phyloP scores from a whole-genome alignment of 2,797 vertebrate species.

The Oreortyx pictus region DNA sequence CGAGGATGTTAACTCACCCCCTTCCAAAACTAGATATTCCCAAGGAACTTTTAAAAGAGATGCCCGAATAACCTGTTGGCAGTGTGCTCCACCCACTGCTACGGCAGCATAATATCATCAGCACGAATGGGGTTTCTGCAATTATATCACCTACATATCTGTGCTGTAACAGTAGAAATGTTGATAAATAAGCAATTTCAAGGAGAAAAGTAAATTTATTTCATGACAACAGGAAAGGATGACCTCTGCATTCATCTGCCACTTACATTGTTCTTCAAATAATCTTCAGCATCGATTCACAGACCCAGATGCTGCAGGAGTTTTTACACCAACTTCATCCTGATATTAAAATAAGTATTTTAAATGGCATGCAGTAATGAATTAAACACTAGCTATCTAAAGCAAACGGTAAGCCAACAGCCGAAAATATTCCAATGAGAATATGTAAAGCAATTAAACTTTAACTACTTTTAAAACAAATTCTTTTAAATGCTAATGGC shows the following conservation, averaged over 20 bases:
- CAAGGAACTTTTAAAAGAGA: neutral
- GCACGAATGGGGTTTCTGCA: neutral
- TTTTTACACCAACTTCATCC: constrained; percentile 41
- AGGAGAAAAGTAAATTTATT: neutral
- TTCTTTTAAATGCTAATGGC: constrained; percentile 83
- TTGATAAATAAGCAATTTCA: neutral
- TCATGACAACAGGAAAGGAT: neutral
- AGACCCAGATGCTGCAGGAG: neutral
- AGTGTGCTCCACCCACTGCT: neutral
- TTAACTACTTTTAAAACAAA: constrained; percentile 77
- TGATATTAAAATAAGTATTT: constrained; percentile 49
- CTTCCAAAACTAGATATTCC: neutral
- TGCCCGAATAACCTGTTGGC: neutral
- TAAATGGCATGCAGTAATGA: constrained; percentile 49
- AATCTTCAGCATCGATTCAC: neutral
- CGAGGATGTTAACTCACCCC: neutral
- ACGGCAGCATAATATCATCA: neutral
- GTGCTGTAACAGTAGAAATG: neutral
- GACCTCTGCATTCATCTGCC: neutral
- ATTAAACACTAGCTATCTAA: constrained; percentile 57
- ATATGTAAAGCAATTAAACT: constrained; percentile 77
- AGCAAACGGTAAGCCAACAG: constrained; percentile 64
- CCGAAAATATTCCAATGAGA: constrained; percentile 56
- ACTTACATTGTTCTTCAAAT: neutral
- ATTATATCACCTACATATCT: fast-evolving